Evolutionary conservation across 2,113 vertebrate species (phyloP).

Genomic region (Lepisosteus osseus): DNA sequence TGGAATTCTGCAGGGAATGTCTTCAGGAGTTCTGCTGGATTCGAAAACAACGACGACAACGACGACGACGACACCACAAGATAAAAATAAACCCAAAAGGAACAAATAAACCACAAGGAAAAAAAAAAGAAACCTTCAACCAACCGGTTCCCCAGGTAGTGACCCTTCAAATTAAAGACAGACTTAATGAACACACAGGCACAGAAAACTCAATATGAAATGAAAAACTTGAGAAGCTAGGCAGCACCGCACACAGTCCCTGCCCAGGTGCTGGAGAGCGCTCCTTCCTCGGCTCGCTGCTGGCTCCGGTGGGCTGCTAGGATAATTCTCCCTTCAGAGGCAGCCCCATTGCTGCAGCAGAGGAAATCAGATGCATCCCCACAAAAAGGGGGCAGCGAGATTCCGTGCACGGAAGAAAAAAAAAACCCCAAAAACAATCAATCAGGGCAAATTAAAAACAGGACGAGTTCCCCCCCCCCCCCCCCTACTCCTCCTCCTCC

Average conservation of each 20-base stretch:
- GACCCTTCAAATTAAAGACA: too few relatives aligned
- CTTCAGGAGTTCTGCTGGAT: neutral
- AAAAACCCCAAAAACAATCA: conserved; percentile 2
- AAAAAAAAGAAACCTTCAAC: neutral
- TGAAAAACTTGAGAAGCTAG: neutral
- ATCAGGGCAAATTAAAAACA: conserved; percentile 18
- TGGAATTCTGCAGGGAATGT: conserved; percentile 13
- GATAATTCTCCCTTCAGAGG: conserved; percentile 55
- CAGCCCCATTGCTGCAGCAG: conserved; percentile 51
- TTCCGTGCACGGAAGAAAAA: conserved; percentile 34
- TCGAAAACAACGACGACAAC: neutral
- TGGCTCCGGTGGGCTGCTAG: conserved; percentile 59
- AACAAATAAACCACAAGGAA: neutral
- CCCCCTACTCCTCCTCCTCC: too few relatives aligned
- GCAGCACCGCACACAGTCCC: neutral
- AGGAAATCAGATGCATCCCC: conserved; percentile 44
- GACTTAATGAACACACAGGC: neutral
- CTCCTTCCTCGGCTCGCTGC: conserved; percentile 59
- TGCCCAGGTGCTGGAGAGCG: conserved; percentile 27
- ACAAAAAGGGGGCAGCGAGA: conserved; percentile 38
- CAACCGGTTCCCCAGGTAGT: neutral
- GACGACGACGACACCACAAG: neutral
- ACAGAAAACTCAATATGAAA: neutral
- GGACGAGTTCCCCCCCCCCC: too few relatives aligned
- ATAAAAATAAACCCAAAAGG: neutral